These are phyloP conservation scores for Meloidogyne chitwoodi DNA, from an alignment of 1,140 invertebrate genomes.

Conservation along the genomic window DNA sequence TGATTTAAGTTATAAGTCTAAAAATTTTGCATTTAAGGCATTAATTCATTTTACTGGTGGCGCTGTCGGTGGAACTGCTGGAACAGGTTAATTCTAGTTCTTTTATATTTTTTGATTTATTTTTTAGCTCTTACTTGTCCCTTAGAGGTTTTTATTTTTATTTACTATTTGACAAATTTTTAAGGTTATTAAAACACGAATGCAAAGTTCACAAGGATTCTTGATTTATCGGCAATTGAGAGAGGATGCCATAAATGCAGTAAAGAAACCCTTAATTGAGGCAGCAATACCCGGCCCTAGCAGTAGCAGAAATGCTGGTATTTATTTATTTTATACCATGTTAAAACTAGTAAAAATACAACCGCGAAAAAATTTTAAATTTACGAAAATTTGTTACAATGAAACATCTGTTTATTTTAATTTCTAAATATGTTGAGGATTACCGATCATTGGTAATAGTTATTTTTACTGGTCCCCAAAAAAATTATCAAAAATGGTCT, in stretches of 20 bases:
- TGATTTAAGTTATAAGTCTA: not conserved
- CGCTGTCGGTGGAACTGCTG: slow-evolving; percentile 61
- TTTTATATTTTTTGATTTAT: no score
- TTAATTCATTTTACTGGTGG: slow-evolving; percentile 34
- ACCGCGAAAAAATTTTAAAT: no score
- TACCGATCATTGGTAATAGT: no score
- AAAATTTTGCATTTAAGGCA: slow-evolving; percentile 1
- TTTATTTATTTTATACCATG: not conserved
- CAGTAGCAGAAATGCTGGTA: slow-evolving; percentile 2
- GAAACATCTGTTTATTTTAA: no score
- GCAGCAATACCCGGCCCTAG: not conserved
- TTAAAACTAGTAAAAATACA: no score
- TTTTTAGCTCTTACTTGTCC: slow-evolving; percentile 96
- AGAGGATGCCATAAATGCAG: not conserved
- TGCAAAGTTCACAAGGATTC: slow-evolving; percentile 69
- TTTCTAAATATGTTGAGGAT: no score
- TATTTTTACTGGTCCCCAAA: no score
- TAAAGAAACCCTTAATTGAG: not conserved
- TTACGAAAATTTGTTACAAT: no score
- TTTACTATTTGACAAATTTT: not conserved
- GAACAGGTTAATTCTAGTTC: no score
- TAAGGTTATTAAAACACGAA: slow-evolving; percentile 85
- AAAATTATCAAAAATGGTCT: no score
- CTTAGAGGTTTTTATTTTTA: slow-evolving; percentile 68
- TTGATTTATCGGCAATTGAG: slow-evolving; percentile 13